Conservation (phyloP, 2,888 invertebrate genomes). For the Cephalotes varians region DNA sequence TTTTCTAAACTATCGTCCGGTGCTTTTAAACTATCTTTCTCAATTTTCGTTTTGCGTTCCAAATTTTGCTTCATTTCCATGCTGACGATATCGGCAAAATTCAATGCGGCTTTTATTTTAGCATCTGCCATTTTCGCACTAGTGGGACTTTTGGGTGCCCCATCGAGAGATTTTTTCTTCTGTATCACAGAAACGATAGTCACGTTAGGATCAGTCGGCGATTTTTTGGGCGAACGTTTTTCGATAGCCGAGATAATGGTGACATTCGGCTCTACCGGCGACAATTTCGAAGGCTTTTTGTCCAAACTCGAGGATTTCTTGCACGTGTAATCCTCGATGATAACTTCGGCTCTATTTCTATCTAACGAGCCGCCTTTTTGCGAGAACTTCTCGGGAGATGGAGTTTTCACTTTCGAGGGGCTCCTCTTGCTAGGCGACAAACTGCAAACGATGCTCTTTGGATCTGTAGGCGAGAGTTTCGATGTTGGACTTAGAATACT, state of each 20-base stretch:
- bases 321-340: constrained; percentile 66
- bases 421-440: constrained; percentile 78
- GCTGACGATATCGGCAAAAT: constrained; percentile 81
- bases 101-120: constrained; percentile 72
- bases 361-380: constrained; percentile 79
- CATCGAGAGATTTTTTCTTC: constrained; percentile 80
- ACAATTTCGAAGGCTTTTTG: constrained; percentile 78
- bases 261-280: constrained; percentile 78
- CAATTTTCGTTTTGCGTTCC: constrained; percentile 76
- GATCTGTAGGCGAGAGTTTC: constrained; percentile 80
- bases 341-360: constrained; percentile 70
- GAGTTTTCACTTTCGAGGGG: constrained; percentile 74
- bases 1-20: constrained; percentile 82
- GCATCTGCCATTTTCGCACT: constrained; percentile 60
- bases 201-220: constrained; percentile 80
- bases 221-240: constrained; percentile 78
- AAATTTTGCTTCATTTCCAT: constrained; percentile 82
- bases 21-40: constrained; percentile 75
- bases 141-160: constrained; percentile 35
- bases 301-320: constrained; percentile 79
- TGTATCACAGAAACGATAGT: constrained; percentile 81
- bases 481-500: constrained; percentile 77
- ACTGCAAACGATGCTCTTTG: constrained; percentile 67
- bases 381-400: constrained; percentile 70
- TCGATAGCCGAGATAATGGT: constrained; percentile 78